Conservation (phyloP, 2,797 vertebrate genomes). For the Aulostomus chinensis region DNA sequence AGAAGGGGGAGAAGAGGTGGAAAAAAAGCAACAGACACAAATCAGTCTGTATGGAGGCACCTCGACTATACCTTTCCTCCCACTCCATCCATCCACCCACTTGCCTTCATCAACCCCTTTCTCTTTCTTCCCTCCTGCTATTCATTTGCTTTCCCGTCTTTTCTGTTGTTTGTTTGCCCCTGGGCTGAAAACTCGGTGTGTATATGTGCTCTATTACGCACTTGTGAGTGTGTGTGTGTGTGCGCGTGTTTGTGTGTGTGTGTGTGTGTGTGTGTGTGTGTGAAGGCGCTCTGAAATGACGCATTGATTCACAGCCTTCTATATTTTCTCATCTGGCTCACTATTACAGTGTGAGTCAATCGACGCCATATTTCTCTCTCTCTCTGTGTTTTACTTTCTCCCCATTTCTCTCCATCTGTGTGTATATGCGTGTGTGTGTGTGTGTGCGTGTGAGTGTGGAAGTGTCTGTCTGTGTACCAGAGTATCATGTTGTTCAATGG, state of each 20-base stretch:
- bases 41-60: slow-evolving; percentile 61
- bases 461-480: slow-evolving; percentile 44
- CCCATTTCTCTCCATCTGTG: slow-evolving; percentile 26
- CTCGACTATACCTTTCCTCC: slow-evolving; percentile 49
- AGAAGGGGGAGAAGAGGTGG: neutral
- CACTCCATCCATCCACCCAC: slow-evolving; percentile 57
- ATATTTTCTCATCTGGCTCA: slow-evolving; percentile 77
- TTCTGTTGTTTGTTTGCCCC: slow-evolving; percentile 70
- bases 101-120: slow-evolving; percentile 51
- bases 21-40: slow-evolving; percentile 60
- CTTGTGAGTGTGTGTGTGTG: slow-evolving; percentile 20
- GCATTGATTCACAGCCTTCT: slow-evolving; percentile 75
- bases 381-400: slow-evolving; percentile 34
- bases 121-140: slow-evolving; percentile 52
- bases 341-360: slow-evolving; percentile 73
- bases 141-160: slow-evolving; percentile 67
- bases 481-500: slow-evolving; percentile 66
- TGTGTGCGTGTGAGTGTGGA: no score
- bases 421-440: slow-evolving; percentile 33
- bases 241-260: slow-evolving; percentile 26
- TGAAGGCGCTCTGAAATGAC: slow-evolving; percentile 69
- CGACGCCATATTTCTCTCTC: slow-evolving; percentile 55
- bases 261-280: slow-evolving; percentile 40
- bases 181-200: slow-evolving; percentile 57
- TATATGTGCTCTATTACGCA: slow-evolving; percentile 32